A percentile compares a stretch with the other conserved stretches of the same genome.
Conservation (phyloP, 2,888 invertebrate species). For the Ophonus ardosiacus region DNA sequence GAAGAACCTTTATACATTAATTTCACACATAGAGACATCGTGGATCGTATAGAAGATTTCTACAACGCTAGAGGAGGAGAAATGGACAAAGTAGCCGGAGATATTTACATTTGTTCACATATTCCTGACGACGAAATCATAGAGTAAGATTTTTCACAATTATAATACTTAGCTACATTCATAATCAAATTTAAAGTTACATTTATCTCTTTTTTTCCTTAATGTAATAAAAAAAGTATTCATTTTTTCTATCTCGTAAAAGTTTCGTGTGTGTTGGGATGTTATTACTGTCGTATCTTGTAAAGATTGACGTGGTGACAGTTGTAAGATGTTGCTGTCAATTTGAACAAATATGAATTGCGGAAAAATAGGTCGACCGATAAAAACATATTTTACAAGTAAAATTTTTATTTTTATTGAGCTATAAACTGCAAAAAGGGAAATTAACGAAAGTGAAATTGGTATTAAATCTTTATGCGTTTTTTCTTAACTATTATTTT, state of each 20-base stretch:
- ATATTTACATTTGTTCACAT: constrained; percentile 86
- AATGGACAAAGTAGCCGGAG: constrained; percentile 87
- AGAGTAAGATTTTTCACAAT: constrained; percentile 47
- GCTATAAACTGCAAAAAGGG: constrained; percentile 2
- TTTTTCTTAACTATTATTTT: not conserved
- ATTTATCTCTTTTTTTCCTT: too few relatives aligned
- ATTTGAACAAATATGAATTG: constrained; percentile 31
- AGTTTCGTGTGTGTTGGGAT: not conserved
- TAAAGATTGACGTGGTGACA: constrained; percentile 36
- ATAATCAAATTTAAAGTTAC: too few relatives aligned
- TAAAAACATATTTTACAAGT: constrained; percentile 14
- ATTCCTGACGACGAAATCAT: constrained; percentile 73
- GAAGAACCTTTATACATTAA: constrained; percentile 89
- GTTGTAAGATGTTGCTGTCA: not conserved
- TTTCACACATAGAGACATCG: constrained; percentile 89
- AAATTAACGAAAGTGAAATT: not conserved
- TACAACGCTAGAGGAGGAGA: constrained; percentile 81
- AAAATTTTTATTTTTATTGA: constrained; percentile 18
- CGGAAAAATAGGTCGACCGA: not conserved
- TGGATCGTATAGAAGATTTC: constrained; percentile 86
- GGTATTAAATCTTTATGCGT: not conserved
- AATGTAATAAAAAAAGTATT: not conserved
- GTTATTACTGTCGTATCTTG: not conserved
- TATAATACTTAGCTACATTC: too few relatives aligned
- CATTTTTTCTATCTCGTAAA: not conserved